These are phyloP conservation scores for Platypus cylindrus DNA, from an alignment of 2,888 invertebrate species.

Conservation along the genomic window DNA sequence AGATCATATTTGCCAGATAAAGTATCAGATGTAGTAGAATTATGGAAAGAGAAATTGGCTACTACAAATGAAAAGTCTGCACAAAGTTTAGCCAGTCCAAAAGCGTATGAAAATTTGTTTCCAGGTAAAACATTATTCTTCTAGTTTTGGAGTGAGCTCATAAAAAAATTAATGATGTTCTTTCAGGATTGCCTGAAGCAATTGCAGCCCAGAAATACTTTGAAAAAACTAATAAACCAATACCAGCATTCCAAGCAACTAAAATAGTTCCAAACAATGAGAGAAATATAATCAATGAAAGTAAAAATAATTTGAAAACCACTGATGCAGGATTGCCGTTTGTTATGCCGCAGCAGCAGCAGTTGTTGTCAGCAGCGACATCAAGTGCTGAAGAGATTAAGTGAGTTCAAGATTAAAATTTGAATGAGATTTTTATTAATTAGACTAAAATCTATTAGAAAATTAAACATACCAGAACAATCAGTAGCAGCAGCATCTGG, in stretches of 20 bases:
- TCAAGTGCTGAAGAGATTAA: no score
- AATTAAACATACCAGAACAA: no score
- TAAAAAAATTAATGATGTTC: not conserved
- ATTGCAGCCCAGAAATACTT: conserved; percentile 59
- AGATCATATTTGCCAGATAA: conserved; percentile 90
- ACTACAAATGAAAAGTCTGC: conserved; percentile 81
- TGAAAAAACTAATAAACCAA: conserved; percentile 34
- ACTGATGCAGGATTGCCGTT: not conserved
- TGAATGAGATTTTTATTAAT: no score
- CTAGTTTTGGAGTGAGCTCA: not conserved
- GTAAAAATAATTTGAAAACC: conserved; percentile 39
- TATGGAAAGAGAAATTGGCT: conserved; percentile 77
- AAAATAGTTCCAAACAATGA: conserved; percentile 47
- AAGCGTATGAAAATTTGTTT: conserved; percentile 92
- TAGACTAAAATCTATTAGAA: no score
- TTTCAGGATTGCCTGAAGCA: conserved; percentile 44
- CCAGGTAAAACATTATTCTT: conserved; percentile 60
- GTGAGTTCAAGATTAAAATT: no score
- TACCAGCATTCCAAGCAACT: conserved; percentile 48
- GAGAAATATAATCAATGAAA: conserved; percentile 51
- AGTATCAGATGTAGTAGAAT: conserved; percentile 70
- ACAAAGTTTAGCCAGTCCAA: conserved; percentile 89
- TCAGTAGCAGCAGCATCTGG: no score
- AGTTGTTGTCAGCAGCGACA: no score
- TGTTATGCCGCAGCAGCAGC: not conserved